A percentile compares a stretch with the other conserved stretches of the same genome.
phyloP scores from a whole-genome alignment of 1,140 invertebrate genomes.

The Caenorhabditis inopinata region DNA sequence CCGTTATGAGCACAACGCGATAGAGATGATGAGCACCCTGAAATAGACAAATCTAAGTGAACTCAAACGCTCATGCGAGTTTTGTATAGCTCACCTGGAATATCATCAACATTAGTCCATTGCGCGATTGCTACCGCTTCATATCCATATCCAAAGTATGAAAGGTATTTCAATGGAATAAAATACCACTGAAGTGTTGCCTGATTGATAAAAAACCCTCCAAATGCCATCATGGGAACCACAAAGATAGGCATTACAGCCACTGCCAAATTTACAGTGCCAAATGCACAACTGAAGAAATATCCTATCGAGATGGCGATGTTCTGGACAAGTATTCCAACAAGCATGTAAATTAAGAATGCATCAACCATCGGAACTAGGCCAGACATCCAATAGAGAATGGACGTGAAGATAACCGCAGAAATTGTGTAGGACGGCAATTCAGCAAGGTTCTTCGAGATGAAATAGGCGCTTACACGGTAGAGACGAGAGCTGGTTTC shows the following conservation, averaged over 20 bases:
- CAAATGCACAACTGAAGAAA: slow-evolving; percentile 81
- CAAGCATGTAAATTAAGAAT: slow-evolving; percentile 76
- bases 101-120: slow-evolving; percentile 73
- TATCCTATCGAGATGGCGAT: slow-evolving; percentile 88
- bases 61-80: background rate
- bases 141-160: slow-evolving; percentile 92
- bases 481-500: slow-evolving; percentile 90
- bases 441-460: slow-evolving; percentile 74
- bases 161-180: slow-evolving; percentile 85
- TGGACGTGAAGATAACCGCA: slow-evolving; percentile 79
- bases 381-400: slow-evolving; percentile 76
- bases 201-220: slow-evolving; percentile 85
- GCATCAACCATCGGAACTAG: slow-evolving; percentile 75
- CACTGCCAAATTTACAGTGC: slow-evolving; percentile 79
- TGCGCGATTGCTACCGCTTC: slow-evolving; percentile 90
- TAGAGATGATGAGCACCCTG: background rate
- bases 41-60: too few species aligned
- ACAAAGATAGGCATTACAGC: slow-evolving; percentile 85
- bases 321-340: slow-evolving; percentile 82
- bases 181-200: slow-evolving; percentile 85
- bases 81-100: slow-evolving; percentile 53
- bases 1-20: slow-evolving; percentile 69
- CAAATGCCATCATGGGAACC: slow-evolving; percentile 88
- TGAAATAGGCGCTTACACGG: slow-evolving; percentile 84
- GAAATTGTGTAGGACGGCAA: slow-evolving; percentile 72